phyloP scores from a whole-genome alignment of 2,113 vertebrate genomes.

The Pagrus major region DNA sequence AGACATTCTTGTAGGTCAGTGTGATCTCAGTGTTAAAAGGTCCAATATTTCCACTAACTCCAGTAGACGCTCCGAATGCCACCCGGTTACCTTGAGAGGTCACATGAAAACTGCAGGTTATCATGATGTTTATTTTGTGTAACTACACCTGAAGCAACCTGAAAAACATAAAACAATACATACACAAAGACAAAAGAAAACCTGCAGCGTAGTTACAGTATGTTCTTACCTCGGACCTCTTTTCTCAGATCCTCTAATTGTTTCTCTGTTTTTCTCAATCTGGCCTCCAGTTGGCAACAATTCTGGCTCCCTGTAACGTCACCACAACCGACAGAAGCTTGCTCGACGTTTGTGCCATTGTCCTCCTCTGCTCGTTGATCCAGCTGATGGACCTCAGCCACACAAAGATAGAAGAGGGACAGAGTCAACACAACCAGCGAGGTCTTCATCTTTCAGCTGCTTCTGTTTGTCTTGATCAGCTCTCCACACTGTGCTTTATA shows the following conservation, averaged over 20 bases:
- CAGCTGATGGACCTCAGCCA: constrained; percentile 1
- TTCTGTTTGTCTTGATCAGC: constrained; percentile 3
- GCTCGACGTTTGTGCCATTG: accelerated
- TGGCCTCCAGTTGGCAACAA: not conserved
- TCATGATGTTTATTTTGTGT: not conserved
- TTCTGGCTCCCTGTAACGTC: not conserved
- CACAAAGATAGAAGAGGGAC: not conserved
- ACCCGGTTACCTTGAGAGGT: not conserved
- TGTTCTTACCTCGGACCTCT: constrained; percentile 30
- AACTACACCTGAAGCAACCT: not conserved
- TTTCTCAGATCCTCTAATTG: constrained; percentile 20
- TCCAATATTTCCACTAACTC: not conserved
- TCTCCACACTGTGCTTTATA: not conserved
- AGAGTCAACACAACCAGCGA: not conserved
- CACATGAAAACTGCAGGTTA: not conserved
- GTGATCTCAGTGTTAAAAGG: constrained; percentile 35
- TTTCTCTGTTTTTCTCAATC: constrained; percentile 12
- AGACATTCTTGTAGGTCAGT: constrained; percentile 39
- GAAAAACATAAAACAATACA: not conserved
- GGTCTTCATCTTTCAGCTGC: constrained; percentile 4
- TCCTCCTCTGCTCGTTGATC: not conserved
- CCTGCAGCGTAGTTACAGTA: not conserved
- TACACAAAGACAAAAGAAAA: not conserved
- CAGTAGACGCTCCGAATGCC: constrained; percentile 47
- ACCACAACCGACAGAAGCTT: not conserved